Evolutionary conservation across 1,140 invertebrate genomes (phyloP).

Genomic region (Rhyacophila brunnea): DNA sequence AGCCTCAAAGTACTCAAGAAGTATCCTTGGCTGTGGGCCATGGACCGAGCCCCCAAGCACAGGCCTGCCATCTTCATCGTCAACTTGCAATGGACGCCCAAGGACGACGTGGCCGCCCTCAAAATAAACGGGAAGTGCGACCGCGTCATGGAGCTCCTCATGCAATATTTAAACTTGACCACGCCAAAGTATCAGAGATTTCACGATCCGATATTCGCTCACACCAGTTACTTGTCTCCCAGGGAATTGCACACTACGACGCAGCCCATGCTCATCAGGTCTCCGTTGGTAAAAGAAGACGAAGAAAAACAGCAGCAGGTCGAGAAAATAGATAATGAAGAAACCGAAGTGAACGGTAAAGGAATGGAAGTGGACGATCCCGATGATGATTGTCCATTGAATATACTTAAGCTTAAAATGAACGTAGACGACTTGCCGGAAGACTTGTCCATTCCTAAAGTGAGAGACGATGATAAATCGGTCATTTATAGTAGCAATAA

Average conservation of each 20-base stretch:
- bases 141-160: constrained; percentile 80
- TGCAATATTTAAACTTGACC: constrained; percentile 69
- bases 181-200: constrained; percentile 70
- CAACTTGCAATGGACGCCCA: constrained; percentile 97
- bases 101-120: constrained; percentile 82
- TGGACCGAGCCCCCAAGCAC: constrained; percentile 79
- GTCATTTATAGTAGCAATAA: not conserved
- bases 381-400: constrained; percentile 35
- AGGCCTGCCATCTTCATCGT: constrained; percentile 88
- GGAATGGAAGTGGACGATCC: constrained; percentile 27
- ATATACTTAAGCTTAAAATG: constrained; percentile 33
- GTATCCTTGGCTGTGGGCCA: constrained; percentile 93
- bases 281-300: not conserved
- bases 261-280: constrained; percentile 56
- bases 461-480: not conserved
- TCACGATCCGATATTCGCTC: constrained; percentile 80
- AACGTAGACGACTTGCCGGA: constrained; percentile 6
- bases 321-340: not conserved
- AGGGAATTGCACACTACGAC: constrained; percentile 72
- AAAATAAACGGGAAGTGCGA: constrained; percentile 97
- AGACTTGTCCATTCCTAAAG: constrained; percentile 9
- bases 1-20: constrained; percentile 85
- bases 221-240: constrained; percentile 69
- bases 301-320: not conserved
- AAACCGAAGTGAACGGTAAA: constrained; percentile 2